These are phyloP conservation scores for Unio pictorum DNA, from an alignment of 2,888 invertebrate species.

Conservation along the genomic window DNA sequence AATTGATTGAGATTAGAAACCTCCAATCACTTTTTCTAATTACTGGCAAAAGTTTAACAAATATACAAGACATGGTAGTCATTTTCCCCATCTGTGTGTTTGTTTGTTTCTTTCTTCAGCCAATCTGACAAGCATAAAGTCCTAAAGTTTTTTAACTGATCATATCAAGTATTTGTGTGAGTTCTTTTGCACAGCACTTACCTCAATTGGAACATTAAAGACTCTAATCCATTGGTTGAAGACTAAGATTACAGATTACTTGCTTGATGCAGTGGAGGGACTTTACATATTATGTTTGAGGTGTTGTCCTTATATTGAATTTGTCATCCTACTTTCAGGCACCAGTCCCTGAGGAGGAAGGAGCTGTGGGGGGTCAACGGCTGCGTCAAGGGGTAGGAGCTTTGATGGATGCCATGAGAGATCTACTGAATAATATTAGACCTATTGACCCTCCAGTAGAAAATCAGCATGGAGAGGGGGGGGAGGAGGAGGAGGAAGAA, in stretches of 20 bases:
- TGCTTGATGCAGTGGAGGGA: background rate
- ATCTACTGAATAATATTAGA: conserved; percentile 80
- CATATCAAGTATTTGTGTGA: too few relatives aligned
- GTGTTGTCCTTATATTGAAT: background rate
- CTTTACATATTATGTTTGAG: background rate
- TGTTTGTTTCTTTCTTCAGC: too few relatives aligned
- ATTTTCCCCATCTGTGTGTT: too few relatives aligned
- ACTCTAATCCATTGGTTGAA: too few relatives aligned
- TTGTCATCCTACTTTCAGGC: conserved; percentile 25
- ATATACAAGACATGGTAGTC: too few relatives aligned
- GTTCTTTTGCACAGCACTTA: too few relatives aligned
- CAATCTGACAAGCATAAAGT: too few relatives aligned
- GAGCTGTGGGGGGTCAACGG: conserved; percentile 68
- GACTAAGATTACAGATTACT: background rate
- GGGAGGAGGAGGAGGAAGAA: conserved; percentile 32
- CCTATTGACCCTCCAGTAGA: conserved; percentile 75
- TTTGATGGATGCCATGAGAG: conserved; percentile 82
- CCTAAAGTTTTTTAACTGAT: too few relatives aligned
- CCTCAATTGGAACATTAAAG: too few relatives aligned
- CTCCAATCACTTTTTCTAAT: too few relatives aligned
- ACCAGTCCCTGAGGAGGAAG: conserved; percentile 32
- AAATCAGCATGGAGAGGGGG: conserved; percentile 51
- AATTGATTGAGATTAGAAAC: too few relatives aligned
- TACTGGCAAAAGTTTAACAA: too few relatives aligned
- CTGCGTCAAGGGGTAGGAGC: conserved; percentile 79